phyloP scores from a whole-genome alignment of 2,113 vertebrate genomes.

The Rhombomys opimus region DNA sequence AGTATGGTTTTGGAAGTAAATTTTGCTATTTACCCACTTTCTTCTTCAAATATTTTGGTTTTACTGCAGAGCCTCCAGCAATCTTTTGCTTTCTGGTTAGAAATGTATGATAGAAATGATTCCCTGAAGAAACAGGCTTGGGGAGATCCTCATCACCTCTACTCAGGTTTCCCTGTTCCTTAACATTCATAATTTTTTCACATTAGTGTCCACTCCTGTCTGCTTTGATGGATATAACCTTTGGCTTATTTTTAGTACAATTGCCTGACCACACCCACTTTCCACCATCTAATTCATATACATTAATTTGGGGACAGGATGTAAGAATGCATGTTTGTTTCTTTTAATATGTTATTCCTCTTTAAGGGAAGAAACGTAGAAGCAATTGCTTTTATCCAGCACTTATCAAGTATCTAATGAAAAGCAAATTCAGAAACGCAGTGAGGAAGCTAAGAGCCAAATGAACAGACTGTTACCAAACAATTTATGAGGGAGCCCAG shows the following conservation, averaged over 20 bases:
- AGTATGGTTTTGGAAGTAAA: background rate
- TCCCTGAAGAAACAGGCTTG: background rate
- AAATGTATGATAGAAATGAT: constrained; percentile 54
- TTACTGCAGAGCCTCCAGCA: constrained; percentile 36
- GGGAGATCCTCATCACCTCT: background rate
- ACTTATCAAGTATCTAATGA: background rate
- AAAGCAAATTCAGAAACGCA: constrained; percentile 22
- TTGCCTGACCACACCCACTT: background rate
- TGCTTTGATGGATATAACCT: background rate
- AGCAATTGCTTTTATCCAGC: background rate
- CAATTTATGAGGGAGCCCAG: background rate
- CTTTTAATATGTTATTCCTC: background rate
- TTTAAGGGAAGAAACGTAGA: background rate
- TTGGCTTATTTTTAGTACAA: background rate
- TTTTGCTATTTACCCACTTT: constrained; percentile 52
- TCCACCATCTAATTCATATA: background rate
- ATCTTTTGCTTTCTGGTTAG: constrained; percentile 54
- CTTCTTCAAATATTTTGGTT: constrained; percentile 67
- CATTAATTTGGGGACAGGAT: background rate
- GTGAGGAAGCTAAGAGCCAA: constrained; percentile 7
- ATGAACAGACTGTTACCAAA: constrained; percentile 18
- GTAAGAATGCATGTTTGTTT: background rate
- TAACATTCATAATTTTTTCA: background rate
- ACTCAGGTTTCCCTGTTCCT: background rate
- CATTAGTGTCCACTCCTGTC: background rate